Base-by-base conservation (phyloP, 2,888 invertebrate genomes). In the Agriopis leucophaearia region DNA sequence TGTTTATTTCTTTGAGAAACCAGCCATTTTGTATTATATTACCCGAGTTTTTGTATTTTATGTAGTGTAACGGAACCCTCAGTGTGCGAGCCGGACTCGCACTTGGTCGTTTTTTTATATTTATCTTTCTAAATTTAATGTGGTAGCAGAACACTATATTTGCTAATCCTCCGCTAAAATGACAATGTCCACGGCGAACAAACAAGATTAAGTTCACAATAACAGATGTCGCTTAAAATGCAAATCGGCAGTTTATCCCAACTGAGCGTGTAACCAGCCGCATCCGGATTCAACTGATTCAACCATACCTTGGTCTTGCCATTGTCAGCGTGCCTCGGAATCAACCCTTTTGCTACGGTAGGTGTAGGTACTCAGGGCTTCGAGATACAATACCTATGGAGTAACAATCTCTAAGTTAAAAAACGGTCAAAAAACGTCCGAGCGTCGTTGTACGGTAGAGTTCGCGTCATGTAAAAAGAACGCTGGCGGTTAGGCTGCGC, bases 221-320 rank as follows among this genome's bases (percentile, higher is more conserved):
- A 82, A 79, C 78, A 78, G 74, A 77, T 76, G 77, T 73, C 75
- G 75, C 79, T 82, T 83, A 77, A 82, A 81, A 84, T 85, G 85
- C 78, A 80, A 85, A 85, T 63, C 60, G 72, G 59, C 66, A 74
- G 76, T 78, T 76, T 67, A 67, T 74, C 73, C 72, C 45, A 70
- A 66, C 73, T 75, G 73, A 67, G 72, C 64, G 60, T 57, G 55
- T 64, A 27, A 47, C 35, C 45, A 15, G 55, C 50, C 56, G 16
- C 40, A 45, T 48, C 42, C 60, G 51, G 27, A 40, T 65, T 56
- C 45, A 45, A 45, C 62, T 58, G 27, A 40, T 65, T 56, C 45
- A 45, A 45, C 62, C 62, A 36, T 55, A 55, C 67, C 63, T 79
- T 77, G 72, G 73, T 58, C 42, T 54, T 58, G 58, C 45, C 15